Evolutionary conservation across 2,797 vertebrate genomes (phyloP), one percentile per base, ranked within the genome.

Genomic region (Sternotherus odoratus): DNA sequence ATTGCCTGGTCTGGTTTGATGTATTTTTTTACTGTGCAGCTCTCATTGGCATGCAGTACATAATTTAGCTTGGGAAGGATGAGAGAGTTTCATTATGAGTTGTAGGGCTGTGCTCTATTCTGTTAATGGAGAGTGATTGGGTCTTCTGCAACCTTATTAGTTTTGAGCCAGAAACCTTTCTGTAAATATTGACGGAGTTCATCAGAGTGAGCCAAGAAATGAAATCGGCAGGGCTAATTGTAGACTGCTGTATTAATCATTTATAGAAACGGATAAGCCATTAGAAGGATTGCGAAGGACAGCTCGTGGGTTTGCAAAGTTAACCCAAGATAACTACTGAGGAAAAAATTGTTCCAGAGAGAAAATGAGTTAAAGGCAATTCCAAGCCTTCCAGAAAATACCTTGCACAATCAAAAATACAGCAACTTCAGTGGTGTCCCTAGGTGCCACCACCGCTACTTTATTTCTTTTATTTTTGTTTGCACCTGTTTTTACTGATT

Each of bases 401-500:
- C 75, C 78, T 95, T 91, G 77, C 1, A 24, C 87, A 94, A 83
- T 91, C 85, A 74, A 79, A 82, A 75, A 94, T 95, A 85, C 90
- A 93, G 78, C 79, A 82, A 84, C 60, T 74, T 69, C 56, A 69
- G n/a, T 80, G 82, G 39, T 91, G 66, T 82, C 26, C 88, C 80
- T n/a, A 19, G 89, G 28, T 85, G 91, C 79, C 57, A 72, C 93
- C 8, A 24, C 51, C 83, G 78, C 63, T 85, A 69, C 51, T 87
- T 80, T 91, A 95, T 91, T 57, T 74, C 46, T 82, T 53, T 89
- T 94, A 97, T 57, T 94, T 96, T 95, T 80, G 79, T 96, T 95
- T 95, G 77, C 95, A 90, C 95, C 83, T 97, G 83, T 23, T 91
- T 94, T 96, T 95, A 84, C 89, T 93, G 94, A 89, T 88, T 91